These are phyloP conservation scores for Anthopleura xanthogrammica DNA, from an alignment of 92 coral and sea anemone species.

Conservation along the genomic window DNA sequence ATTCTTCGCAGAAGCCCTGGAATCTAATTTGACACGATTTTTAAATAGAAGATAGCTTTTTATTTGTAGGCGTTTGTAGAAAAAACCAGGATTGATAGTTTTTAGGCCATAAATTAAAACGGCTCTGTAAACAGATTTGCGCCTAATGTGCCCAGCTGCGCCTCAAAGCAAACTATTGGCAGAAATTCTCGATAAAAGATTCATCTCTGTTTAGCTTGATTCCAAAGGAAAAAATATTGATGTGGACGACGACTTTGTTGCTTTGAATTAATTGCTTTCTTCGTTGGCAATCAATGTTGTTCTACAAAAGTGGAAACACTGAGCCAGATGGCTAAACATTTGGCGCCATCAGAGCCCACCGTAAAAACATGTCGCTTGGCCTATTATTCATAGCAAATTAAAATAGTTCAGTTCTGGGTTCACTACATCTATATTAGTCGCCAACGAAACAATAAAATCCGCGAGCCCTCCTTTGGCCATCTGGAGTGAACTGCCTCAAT, in stretches of 20 bases:
- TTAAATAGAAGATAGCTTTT: background rate
- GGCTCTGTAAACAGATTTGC: constrained; percentile 83
- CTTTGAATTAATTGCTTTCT: background rate
- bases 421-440: background rate
- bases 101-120: constrained; percentile 88
- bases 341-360: constrained; percentile 24
- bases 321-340: constrained; percentile 32
- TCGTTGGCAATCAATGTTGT: background rate
- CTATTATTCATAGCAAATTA: background rate
- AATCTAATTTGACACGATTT: background rate
- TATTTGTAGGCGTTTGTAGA: background rate
- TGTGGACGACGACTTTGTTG: background rate
- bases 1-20: background rate
- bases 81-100: constrained; percentile 4
- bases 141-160: constrained; percentile 89
- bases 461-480: background rate
- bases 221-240: background rate
- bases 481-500: background rate
- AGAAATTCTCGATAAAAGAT: background rate
- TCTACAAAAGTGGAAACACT: constrained; percentile 8
- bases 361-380: background rate
- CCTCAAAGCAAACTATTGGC: constrained; percentile 21
- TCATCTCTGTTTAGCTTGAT: background rate
- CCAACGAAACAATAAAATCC: background rate
- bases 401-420: background rate